Conservation (phyloP, 1,140 invertebrate species). For the Formica selysi region DNA sequence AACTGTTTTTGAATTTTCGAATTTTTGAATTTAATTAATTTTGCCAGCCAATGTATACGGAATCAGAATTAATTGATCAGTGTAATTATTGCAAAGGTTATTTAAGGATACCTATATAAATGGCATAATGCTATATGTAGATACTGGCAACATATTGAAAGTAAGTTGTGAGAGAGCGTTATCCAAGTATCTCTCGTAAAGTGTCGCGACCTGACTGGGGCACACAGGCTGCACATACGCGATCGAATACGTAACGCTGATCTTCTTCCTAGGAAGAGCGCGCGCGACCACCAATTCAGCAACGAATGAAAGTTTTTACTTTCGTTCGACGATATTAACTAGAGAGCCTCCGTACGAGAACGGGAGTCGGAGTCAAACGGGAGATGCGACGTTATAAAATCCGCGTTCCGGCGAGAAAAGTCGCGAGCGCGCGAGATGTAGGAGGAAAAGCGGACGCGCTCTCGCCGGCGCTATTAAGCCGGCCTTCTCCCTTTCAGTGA, state of each 20-base stretch:
- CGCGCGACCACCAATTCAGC: slow-evolving; percentile 14
- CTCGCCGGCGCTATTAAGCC: slow-evolving; percentile 14
- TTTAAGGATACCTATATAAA: neutral
- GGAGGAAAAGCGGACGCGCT: neutral
- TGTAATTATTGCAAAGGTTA: neutral
- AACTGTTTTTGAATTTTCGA: too few relatives aligned
- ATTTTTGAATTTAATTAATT: too few relatives aligned
- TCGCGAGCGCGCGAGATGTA: neutral
- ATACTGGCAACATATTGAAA: slow-evolving; percentile 15
- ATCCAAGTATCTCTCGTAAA: slow-evolving; percentile 45
- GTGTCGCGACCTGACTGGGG: slow-evolving; percentile 9
- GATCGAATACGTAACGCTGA: slow-evolving; percentile 51
- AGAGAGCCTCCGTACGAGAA: neutral
- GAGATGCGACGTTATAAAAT: slow-evolving; percentile 26
- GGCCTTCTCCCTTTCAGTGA: slow-evolving; percentile 15
- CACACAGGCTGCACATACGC: slow-evolving; percentile 8
- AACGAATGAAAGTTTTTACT: slow-evolving; percentile 60
- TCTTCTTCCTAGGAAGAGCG: slow-evolving; percentile 58
- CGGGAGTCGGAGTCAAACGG: neutral
- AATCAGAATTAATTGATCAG: neutral
- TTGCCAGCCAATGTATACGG: neutral
- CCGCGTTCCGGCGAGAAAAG: slow-evolving; percentile 17
- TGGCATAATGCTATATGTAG: neutral
- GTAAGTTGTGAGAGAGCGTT: neutral
- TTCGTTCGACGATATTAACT: slow-evolving; percentile 58